Evolutionary conservation across 2,888 invertebrate species (phyloP).

Genomic region (Acronicta aceris): DNA sequence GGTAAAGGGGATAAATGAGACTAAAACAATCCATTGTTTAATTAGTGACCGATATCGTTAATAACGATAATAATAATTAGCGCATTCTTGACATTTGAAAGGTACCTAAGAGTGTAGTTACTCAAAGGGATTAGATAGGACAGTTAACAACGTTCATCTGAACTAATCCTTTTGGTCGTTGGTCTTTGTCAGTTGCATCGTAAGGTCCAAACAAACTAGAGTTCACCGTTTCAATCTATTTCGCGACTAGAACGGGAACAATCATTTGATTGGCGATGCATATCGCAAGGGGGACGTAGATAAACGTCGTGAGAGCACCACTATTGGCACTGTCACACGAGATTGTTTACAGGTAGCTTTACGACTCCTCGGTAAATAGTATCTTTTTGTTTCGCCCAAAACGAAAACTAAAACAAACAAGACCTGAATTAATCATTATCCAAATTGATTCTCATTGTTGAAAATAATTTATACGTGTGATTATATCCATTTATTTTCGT

Average conservation of each 20-base stretch:
- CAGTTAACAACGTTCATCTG: too few species aligned
- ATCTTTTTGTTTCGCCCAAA: too few species aligned
- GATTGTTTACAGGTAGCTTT: constrained; percentile 16
- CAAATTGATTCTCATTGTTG: too few species aligned
- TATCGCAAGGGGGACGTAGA: constrained; percentile 44
- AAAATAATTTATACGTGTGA: too few species aligned
- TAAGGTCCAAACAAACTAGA: neutral
- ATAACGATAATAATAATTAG: neutral
- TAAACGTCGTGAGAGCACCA: constrained; percentile 41
- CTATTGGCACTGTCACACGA: constrained; percentile 33
- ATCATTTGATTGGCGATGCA: constrained; percentile 51
- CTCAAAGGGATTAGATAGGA: too few species aligned
- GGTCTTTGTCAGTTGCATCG: neutral
- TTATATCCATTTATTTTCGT: too few species aligned
- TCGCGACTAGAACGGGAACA: constrained; percentile 27
- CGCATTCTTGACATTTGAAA: neutral
- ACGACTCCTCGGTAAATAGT: neutral
- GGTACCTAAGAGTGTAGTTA: too few species aligned
- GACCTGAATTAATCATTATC: neutral
- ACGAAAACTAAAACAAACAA: neutral
- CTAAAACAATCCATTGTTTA: neutral
- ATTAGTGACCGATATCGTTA: neutral
- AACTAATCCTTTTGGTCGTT: too few species aligned
- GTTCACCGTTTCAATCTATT: constrained; percentile 14
- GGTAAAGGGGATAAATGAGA: constrained; percentile 1